Conservation (phyloP, 2,113 vertebrate genomes). For the Anguilla japonica region DNA sequence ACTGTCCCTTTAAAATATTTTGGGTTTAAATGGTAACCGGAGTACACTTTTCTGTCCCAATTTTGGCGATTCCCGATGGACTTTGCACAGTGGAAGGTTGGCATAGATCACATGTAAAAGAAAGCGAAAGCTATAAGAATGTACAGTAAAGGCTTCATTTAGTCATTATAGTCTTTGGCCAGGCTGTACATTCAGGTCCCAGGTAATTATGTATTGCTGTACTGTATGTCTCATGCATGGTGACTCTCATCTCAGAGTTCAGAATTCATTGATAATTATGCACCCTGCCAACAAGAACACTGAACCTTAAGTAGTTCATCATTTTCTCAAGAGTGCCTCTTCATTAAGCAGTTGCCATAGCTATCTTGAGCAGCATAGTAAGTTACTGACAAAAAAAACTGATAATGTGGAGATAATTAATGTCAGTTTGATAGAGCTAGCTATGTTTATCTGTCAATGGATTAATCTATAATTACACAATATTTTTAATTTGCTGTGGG, state of each 20-base stretch:
- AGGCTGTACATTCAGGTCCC: no score
- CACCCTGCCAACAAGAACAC: background rate
- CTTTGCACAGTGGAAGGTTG: no score
- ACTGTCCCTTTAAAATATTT: no score
- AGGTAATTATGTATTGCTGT: background rate
- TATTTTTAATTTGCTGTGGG: background rate
- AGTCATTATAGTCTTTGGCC: no score
- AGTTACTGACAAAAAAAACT: no score
- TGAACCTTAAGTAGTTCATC: background rate
- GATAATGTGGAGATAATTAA: background rate
- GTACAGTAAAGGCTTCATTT: no score
- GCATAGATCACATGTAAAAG: no score
- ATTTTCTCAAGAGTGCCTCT: background rate
- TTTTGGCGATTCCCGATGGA: no score
- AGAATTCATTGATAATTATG: background rate
- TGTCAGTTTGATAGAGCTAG: background rate
- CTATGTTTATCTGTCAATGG: background rate
- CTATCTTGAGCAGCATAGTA: background rate
- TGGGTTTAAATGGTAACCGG: no score
- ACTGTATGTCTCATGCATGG: background rate
- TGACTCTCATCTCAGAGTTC: background rate
- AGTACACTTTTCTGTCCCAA: no score
- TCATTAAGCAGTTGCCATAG: background rate
- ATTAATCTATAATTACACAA: background rate
- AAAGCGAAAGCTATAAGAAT: no score